phyloP scores from a whole-genome alignment of 2,797 vertebrate genomes.

The Synanceia verrucosa region DNA sequence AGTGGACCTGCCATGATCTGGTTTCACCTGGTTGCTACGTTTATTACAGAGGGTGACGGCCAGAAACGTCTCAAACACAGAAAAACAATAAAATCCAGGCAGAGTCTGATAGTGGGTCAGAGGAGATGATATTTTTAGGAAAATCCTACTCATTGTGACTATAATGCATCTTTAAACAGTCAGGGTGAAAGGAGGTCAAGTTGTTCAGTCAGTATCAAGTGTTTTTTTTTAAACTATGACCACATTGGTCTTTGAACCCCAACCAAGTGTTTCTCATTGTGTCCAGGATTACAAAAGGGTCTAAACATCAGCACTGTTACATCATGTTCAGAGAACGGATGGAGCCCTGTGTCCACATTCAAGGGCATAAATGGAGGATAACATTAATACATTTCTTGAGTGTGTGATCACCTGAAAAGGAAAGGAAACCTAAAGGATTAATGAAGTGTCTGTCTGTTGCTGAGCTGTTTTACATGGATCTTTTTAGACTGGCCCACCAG shows the following conservation, averaged over 20 bases:
- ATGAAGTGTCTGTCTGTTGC: too few relatives aligned
- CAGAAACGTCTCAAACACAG: neutral
- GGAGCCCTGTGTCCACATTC: too few relatives aligned
- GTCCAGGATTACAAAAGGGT: neutral
- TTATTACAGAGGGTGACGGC: neutral
- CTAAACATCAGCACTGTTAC: neutral
- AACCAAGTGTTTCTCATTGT: neutral
- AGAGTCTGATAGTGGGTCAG: neutral
- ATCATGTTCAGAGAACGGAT: too few relatives aligned
- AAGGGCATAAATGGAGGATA: neutral
- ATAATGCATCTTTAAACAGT: neutral
- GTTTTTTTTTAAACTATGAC: neutral
- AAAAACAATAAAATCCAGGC: neutral
- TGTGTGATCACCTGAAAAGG: neutral
- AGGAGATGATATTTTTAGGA: neutral
- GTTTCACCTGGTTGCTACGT: neutral
- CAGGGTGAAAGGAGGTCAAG: neutral
- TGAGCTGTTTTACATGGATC: neutral
- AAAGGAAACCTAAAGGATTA: too few relatives aligned
- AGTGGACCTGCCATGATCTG: too few relatives aligned
- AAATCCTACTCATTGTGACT: neutral
- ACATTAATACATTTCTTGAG: neutral
- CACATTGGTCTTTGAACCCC: neutral
- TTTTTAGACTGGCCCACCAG: neutral
- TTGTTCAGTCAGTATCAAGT: neutral